These are phyloP conservation scores for Lindbergichthys nudifrons DNA, from an alignment of 2,797 vertebrate species.

Conservation along the genomic window DNA sequence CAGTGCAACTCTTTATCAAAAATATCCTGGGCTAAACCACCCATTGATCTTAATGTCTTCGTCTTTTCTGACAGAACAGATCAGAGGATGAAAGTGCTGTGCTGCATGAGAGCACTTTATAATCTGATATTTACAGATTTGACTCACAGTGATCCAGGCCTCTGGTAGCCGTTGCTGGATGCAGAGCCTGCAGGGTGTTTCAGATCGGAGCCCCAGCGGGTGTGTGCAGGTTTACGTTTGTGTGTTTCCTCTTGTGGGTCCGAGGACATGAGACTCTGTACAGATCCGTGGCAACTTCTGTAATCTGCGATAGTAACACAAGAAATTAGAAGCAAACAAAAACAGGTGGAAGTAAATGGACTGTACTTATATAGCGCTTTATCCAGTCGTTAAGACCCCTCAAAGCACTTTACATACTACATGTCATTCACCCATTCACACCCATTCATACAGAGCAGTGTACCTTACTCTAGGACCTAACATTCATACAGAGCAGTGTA, in stretches of 20 bases:
- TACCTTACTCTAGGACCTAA: no score
- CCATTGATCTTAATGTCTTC: not conserved
- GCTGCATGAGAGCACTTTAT: not conserved
- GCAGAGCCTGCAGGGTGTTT: constrained; percentile 85
- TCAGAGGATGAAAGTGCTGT: not conserved
- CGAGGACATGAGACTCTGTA: constrained; percentile 92
- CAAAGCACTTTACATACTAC: no score
- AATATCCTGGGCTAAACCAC: not conserved
- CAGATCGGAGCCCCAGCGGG: constrained; percentile 81
- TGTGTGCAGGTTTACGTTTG: constrained; percentile 55
- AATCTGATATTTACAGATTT: not conserved
- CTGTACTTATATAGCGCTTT: no score
- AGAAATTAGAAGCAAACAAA: constrained; percentile 1
- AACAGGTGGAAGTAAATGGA: not conserved
- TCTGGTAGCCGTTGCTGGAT: constrained; percentile 94
- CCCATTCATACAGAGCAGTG: no score
- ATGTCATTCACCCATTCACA: no score
- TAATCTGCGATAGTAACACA: constrained; percentile 83
- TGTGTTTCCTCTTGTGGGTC: constrained; percentile 84
- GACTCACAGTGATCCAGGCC: constrained; percentile 94
- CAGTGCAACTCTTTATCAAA: not conserved
- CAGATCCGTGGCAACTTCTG: constrained; percentile 93
- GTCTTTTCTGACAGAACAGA: not conserved
- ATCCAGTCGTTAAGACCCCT: no score
- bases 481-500: no score